Base-by-base conservation (phyloP, 2,113 vertebrate species). In the Grantiella picta region DNA sequence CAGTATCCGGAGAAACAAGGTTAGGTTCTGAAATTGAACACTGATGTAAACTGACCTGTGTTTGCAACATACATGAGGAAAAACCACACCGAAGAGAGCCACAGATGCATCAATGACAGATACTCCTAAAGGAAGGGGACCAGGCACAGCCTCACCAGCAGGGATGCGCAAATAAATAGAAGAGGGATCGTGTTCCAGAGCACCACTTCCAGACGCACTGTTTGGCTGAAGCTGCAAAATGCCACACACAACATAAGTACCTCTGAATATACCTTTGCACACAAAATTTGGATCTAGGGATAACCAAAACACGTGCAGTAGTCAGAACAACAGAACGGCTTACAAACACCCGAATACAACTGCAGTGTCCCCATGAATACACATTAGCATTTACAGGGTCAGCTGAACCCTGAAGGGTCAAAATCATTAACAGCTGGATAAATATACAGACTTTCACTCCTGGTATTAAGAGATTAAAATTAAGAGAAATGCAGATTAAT, bases 61-160 rank as follows among this genome's bases (percentile, higher is more conserved):
- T 96, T 99, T 99, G 88, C 99, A 99, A 81, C 99, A 99, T 73
- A 99, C 99, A 35, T 99, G 99, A 68, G 99, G 99, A 94, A 99
- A 99, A 77, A 99, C 99, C 42, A 99, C 99, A 42, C 99, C 99
- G 81, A 99, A 99, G 72, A 99, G 98, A 90, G 99, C 99, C 83
- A 99, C 99, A 0, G 99, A 99, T 7, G 99, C 99, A 44, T 99
- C 99, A 3, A 99, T 99, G 86, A 99, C 99, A 0, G 99, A 99
- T 75, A 99, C 99, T 13, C 99, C 99, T 66, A 99, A 97, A 22
- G 99, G 99, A 15, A 99, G 99, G 8, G 99, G 99, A 12, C 99
- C 99, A 1, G 99, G 99, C 22, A 99, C 98, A 83, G 99, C 99
- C 96, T 99, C 99, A 5, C 99, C 99, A 28, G 98, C 98, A 20